Percentiles rank a stretch among this genome's conserved stretches.
These are phyloP conservation scores for Ploceus nigricollis DNA, from an alignment of 2,113 vertebrate species.

Conservation along the genomic window DNA sequence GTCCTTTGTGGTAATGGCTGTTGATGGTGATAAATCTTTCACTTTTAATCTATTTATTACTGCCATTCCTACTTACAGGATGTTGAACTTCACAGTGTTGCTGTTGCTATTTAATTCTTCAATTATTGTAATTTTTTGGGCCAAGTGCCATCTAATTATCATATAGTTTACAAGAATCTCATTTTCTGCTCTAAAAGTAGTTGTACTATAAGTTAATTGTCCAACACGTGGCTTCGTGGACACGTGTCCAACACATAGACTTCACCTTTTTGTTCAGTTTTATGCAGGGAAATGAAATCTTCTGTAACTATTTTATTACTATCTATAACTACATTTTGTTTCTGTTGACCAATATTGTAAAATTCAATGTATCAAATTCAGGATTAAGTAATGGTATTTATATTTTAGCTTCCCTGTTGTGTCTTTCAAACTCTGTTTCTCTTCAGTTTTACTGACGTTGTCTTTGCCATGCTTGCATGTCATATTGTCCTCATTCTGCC, in stretches of 20 bases:
- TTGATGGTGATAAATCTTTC: neutral
- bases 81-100: neutral
- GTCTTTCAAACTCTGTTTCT: neutral
- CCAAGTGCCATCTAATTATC: neutral
- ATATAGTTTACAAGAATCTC: neutral
- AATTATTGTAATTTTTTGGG: neutral
- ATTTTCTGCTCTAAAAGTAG: neutral
- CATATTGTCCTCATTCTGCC: conserved; percentile 22
- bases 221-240: too few relatives aligned
- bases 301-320: neutral
- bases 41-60: neutral
- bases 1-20: neutral
- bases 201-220: neutral
- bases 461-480: neutral
- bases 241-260: too few relatives aligned
- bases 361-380: neutral
- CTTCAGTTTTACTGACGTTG: neutral
- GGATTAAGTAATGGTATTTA: neutral
- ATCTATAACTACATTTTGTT: neutral
- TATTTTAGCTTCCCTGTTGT: neutral
- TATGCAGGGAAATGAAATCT: neutral
- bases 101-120: neutral
- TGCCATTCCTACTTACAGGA: neutral
- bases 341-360: neutral
- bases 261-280: neutral